phyloP scores from a whole-genome alignment of 2,797 vertebrate species.

The Sylvia borin region DNA sequence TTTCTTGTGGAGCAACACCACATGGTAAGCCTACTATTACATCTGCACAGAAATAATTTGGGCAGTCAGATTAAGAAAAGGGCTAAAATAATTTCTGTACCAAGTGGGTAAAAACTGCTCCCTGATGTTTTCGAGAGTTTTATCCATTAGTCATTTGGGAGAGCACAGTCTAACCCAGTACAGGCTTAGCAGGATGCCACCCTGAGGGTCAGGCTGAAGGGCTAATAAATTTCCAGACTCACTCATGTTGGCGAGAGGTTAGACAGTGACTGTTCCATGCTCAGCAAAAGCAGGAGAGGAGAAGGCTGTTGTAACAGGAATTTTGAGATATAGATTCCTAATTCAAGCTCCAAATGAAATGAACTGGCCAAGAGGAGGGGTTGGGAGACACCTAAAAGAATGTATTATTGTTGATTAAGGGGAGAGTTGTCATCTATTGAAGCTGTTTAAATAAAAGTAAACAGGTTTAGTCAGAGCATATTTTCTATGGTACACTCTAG shows the following conservation, averaged over 20 bases:
- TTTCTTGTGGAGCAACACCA: background rate
- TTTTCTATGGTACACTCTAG: background rate
- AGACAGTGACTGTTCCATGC: background rate
- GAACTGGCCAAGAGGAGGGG: background rate
- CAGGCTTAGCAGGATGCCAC: background rate
- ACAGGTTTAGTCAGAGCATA: background rate
- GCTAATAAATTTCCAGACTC: background rate
- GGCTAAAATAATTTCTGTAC: background rate
- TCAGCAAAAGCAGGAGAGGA: background rate
- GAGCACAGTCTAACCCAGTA: background rate
- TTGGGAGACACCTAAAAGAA: background rate
- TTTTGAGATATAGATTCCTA: background rate
- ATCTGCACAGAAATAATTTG: background rate
- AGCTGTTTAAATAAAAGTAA: background rate
- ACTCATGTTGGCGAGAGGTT: background rate
- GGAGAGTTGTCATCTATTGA: background rate
- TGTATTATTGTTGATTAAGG: background rate
- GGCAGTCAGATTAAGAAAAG: background rate
- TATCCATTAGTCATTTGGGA: constrained; percentile 7
- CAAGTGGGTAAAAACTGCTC: background rate
- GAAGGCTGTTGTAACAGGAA: background rate
- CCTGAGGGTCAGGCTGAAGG: background rate
- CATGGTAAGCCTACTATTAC: background rate
- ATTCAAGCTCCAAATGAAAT: background rate
- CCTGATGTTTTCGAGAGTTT: background rate